Conservation (phyloP, 2,888 invertebrate genomes). For the Ophion costatus region DNA sequence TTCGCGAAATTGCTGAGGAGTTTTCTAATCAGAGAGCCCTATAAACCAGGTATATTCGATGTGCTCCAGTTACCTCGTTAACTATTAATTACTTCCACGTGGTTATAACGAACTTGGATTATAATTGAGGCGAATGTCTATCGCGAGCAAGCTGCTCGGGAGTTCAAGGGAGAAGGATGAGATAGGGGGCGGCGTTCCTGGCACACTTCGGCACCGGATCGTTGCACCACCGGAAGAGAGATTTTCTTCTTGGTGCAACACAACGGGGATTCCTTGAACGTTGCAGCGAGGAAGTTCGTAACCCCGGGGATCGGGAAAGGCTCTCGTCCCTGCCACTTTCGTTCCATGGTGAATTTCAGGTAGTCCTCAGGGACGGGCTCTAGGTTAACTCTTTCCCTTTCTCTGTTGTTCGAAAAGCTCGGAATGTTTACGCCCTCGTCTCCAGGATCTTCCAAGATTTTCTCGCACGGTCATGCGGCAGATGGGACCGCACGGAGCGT, state of each 20-base stretch:
- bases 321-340: constrained; percentile 8
- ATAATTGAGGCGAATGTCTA: constrained; percentile 55
- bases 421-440: constrained; percentile 53
- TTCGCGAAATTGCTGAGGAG: constrained; percentile 27
- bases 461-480: not conserved
- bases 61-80: constrained; percentile 49
- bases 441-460: constrained; percentile 67
- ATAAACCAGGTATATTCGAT: constrained; percentile 31
- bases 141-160: constrained; percentile 10
- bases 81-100: constrained; percentile 58
- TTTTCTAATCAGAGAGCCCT: constrained; percentile 49
- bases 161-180: constrained; percentile 11
- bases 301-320: constrained; percentile 31
- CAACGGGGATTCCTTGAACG: constrained; percentile 35
- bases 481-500: not conserved
- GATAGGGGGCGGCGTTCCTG: not conserved
- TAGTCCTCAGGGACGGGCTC: constrained; percentile 43
- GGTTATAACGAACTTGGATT: constrained; percentile 49
- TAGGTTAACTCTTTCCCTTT: constrained; percentile 4
- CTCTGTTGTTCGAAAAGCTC: constrained; percentile 11
- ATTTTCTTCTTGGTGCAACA: constrained; percentile 39
- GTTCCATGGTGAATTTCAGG: constrained; percentile 47
- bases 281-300: constrained; percentile 37
- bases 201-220: constrained; percentile 19
- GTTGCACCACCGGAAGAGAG: constrained; percentile 10